Evolutionary conservation across 64 coral and sea anemone genomes (phyloP), one percentile per base, ranked within the genome.

Genomic region (Actinia tenebrosa): DNA sequence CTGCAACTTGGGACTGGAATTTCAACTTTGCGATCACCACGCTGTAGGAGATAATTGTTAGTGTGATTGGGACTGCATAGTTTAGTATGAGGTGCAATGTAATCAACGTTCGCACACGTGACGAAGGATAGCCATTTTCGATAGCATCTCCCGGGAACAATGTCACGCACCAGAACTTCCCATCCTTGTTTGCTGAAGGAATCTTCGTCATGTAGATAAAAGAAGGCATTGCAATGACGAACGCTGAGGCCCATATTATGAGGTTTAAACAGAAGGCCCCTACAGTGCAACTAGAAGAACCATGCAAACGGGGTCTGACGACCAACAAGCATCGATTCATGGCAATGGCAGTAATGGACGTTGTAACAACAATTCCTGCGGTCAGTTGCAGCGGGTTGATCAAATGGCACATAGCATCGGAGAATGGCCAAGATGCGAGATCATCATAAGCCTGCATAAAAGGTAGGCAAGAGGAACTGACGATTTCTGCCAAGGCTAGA

Each of bases 401-500:
- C 14, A 64, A n/a, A 60, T 85, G 83, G 45, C 92, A 95, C 25
- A 68, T 52, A 44, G 77, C 55, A 14, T 86, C 44, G 0, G 64
- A 60, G n/a, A 88, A 87, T 44, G 20, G 16, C 81, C 86, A 78
- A 0, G 55, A 45, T 10, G 44, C 5, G 2, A 85, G 53, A 5
- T 85, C 83, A 7, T 53, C 60, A 19, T 85, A 82, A 7, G 45
- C 78, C 0, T 63, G 17, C 25, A 92, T 23, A n/a, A 92, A 52
- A 2, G 90, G 79, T 44, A 83, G 80, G 58, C 85, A 87, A 1
- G 66, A 10, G 8, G 77, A 55, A 7, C 26, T 81, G 7, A 87
- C 45, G n/a, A 92, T 87, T 88, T 92, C 90, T 71, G 78, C 86
- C 53, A 92, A 50, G 7, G 90, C 86, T 80, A 92, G 62, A 52